These are phyloP conservation scores for Nycticorax nycticorax DNA, from an alignment of 2,113 vertebrate species.

Conservation along the genomic window DNA sequence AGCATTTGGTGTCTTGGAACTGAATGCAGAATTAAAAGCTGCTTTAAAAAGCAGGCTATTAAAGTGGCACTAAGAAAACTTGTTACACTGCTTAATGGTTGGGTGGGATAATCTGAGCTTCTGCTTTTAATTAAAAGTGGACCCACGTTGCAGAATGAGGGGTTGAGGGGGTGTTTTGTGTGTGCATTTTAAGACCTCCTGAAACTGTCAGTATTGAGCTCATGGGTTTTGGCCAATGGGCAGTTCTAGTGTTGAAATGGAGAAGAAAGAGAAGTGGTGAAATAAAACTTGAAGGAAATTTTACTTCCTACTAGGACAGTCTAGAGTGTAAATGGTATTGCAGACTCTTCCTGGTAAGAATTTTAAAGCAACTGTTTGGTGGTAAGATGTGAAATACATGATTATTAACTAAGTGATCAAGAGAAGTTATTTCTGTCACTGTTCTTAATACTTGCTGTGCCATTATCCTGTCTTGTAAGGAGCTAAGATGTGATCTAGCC, in stretches of 20 bases:
- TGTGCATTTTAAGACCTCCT: neutral
- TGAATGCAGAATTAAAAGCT: slow-evolving; percentile 47
- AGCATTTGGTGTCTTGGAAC: slow-evolving; percentile 36
- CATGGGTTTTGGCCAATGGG: neutral
- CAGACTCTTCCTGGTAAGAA: neutral
- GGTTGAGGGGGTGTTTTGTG: neutral
- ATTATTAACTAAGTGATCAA: neutral
- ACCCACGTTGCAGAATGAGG: neutral
- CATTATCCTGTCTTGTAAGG: neutral
- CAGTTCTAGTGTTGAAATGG: neutral
- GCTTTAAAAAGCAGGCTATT: slow-evolving; percentile 26
- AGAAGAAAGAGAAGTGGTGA: neutral
- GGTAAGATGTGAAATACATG: neutral
- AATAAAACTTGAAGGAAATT: neutral
- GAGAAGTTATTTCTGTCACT: neutral
- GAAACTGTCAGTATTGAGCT: neutral
- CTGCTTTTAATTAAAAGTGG: slow-evolving; percentile 30
- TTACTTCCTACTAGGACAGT: neutral
- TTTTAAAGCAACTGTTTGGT: neutral
- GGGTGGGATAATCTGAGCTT: slow-evolving; percentile 35
- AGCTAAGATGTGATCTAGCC: neutral
- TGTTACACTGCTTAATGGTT: neutral
- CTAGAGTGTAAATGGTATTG: neutral
- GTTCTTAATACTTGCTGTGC: neutral
- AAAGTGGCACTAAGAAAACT: slow-evolving; percentile 16